Evolutionary conservation across 92 coral and sea anemone genomes (phyloP).

Genomic region (Meandrina meandrites): DNA sequence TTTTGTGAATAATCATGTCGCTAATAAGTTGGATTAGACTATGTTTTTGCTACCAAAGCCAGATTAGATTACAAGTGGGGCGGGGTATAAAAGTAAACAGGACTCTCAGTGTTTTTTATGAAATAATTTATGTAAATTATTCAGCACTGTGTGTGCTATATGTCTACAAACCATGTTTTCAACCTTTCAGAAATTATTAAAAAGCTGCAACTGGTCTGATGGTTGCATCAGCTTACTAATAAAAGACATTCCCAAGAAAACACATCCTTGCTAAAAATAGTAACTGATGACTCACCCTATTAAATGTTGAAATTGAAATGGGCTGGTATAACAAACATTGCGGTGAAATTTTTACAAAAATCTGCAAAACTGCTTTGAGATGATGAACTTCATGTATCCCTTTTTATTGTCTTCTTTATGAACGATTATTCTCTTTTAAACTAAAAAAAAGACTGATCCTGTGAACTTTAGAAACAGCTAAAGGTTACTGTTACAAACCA

Average conservation of each 20-base stretch:
- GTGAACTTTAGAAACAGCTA: not conserved
- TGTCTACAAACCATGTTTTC: not conserved
- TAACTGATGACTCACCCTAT: constrained; percentile 17
- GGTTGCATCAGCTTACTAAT: constrained; percentile 14
- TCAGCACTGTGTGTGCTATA: too few relatives aligned
- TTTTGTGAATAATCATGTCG: too few relatives aligned
- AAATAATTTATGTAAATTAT: too few relatives aligned
- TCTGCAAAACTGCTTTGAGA: not conserved
- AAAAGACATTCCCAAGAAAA: not conserved
- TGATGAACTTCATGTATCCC: not conserved
- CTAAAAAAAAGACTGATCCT: not conserved
- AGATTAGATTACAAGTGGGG: too few relatives aligned
- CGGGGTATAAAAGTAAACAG: too few relatives aligned
- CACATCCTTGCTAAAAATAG: constrained; percentile 10
- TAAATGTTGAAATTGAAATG: constrained; percentile 7
- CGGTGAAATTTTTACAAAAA: not conserved
- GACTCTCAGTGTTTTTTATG: too few relatives aligned
- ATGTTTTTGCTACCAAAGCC: too few relatives aligned
- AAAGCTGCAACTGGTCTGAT: not conserved
- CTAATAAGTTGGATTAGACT: too few relatives aligned
- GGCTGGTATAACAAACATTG: not conserved
- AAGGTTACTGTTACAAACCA: not conserved
- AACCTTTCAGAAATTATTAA: not conserved
- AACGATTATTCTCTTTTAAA: not conserved
- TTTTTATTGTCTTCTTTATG: too few relatives aligned